Evolutionary conservation across 35 echinoderm and acorn worm genomes (phyloP).

Genomic region (Apostichopus parvimensis): DNA sequence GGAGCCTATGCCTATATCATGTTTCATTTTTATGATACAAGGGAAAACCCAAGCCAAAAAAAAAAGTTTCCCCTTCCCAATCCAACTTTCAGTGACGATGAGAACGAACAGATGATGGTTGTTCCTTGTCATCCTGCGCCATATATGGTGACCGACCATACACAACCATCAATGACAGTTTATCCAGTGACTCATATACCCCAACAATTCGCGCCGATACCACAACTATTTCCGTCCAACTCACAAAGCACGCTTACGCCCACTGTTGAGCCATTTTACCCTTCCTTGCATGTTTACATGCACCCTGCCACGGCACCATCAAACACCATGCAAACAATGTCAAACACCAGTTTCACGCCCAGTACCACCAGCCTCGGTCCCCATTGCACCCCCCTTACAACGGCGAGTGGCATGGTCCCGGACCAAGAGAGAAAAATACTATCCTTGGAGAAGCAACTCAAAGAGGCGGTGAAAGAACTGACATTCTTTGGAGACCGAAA

Average conservation of each 20-base stretch:
- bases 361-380: neutral
- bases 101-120: neutral
- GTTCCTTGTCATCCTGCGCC: neutral
- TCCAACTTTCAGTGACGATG: neutral
- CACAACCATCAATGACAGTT: neutral
- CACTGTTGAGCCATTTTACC: slow-evolving; percentile 22
- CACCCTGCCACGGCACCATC: neutral
- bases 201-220: neutral
- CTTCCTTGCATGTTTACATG: slow-evolving; percentile 9
- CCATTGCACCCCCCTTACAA: neutral
- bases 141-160: neutral
- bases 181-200: neutral
- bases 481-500: slow-evolving; percentile 86
- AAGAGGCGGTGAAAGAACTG: slow-evolving; percentile 52
- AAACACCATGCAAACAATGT: neutral
- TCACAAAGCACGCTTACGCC: neutral
- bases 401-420: neutral
- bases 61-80: too few species aligned
- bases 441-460: slow-evolving; percentile 59
- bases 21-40: too few species aligned
- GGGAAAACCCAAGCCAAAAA: too few species aligned
- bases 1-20: too few species aligned
- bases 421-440: slow-evolving; percentile 25
- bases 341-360: neutral
- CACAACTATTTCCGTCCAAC: neutral